Evolutionary conservation across 2,888 invertebrate genomes (phyloP).

Genomic region (Pachliopta kotzebuea): DNA sequence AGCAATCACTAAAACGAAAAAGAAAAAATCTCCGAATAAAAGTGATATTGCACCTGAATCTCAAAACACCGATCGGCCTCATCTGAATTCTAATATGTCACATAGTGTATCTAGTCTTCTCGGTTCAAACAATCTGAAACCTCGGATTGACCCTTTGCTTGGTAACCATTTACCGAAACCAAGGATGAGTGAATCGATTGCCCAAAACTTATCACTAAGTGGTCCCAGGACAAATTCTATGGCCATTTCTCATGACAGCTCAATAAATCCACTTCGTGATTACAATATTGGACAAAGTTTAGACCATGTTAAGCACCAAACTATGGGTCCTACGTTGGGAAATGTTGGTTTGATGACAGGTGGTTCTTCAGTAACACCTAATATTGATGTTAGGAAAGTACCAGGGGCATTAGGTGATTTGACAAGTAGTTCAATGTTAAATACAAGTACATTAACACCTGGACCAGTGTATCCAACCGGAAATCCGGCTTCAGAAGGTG

Average conservation of each 20-base stretch:
- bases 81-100: constrained; percentile 52
- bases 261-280: constrained; percentile 32
- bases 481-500: constrained; percentile 56
- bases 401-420: constrained; percentile 36
- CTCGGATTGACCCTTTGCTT: constrained; percentile 42
- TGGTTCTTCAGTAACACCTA: constrained; percentile 41
- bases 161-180: constrained; percentile 26
- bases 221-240: constrained; percentile 30
- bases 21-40: constrained; percentile 69
- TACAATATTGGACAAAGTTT: constrained; percentile 20
- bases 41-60: constrained; percentile 48
- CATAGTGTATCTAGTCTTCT: constrained; percentile 72
- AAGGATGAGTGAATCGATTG: constrained; percentile 23
- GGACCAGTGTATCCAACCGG: constrained; percentile 47
- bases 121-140: constrained; percentile 45
- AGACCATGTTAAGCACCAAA: constrained; percentile 23
- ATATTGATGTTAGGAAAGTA: constrained; percentile 40
- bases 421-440: constrained; percentile 37
- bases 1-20: constrained; percentile 56
- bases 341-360: constrained; percentile 24
- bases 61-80: constrained; percentile 44
- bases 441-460: constrained; percentile 44
- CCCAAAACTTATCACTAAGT: constrained; percentile 24
- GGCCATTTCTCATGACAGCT: constrained; percentile 31
- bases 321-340: constrained; percentile 17